These are phyloP conservation scores for Pseudomyrmex sp. DNA, from an alignment of 1,140 invertebrate genomes.

Conservation along the genomic window DNA sequence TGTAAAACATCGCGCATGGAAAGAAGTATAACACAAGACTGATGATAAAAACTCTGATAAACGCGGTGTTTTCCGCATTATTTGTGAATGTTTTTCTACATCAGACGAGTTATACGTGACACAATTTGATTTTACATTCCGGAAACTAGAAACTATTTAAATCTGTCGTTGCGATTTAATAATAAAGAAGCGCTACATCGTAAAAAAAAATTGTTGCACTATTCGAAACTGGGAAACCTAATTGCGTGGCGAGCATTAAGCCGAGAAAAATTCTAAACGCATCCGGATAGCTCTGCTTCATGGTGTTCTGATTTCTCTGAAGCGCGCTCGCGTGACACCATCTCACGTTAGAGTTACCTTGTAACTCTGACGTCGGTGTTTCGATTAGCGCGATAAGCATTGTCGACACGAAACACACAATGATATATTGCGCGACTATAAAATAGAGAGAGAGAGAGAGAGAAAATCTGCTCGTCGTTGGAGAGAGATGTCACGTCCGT, in stretches of 20 bases:
- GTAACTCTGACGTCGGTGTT: conserved; percentile 49
- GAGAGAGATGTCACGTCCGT: background rate
- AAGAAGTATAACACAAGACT: no score
- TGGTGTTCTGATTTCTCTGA: conserved; percentile 48
- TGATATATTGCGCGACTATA: conserved; percentile 36
- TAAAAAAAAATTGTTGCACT: no score
- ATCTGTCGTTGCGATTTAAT: background rate
- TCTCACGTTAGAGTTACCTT: conserved; percentile 40
- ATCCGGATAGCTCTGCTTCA: conserved; percentile 9
- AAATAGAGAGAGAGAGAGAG: conserved; percentile 9
- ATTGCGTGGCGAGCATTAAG: background rate
- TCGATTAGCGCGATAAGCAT: conserved; percentile 53
- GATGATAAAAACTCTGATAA: no score
- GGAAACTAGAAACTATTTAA: no score
- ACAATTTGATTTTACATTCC: no score
- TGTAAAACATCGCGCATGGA: no score
- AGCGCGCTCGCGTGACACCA: conserved; percentile 36
- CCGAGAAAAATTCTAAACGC: conserved; percentile 17
- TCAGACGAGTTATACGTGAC: no score
- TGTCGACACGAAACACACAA: conserved; percentile 35
- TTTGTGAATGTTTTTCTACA: no score
- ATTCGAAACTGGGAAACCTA: background rate
- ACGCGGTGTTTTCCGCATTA: no score
- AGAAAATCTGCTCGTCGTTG: background rate
- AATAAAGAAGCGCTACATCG: background rate